phyloP scores from a whole-genome alignment of 2,113 vertebrate species.

The Aptenodytes forsteri region DNA sequence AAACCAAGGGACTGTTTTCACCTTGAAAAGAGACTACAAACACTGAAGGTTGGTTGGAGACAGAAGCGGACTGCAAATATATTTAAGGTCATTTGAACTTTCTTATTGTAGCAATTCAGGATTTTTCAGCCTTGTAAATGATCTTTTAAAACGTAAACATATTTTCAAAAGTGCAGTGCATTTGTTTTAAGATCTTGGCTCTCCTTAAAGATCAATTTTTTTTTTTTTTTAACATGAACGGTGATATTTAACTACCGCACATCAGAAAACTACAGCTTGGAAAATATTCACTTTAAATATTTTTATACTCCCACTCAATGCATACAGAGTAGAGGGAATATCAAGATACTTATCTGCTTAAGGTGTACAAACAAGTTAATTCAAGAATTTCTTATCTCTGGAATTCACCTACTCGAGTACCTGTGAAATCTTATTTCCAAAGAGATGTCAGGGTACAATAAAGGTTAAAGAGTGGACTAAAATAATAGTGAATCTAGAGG shows the following conservation, averaged over 20 bases:
- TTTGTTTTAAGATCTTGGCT: conserved; percentile 33
- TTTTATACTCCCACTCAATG: conserved; percentile 52
- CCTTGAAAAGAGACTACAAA: conserved; percentile 71
- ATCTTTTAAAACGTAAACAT: not conserved
- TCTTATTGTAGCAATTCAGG: not conserved
- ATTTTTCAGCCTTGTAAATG: conserved; percentile 35
- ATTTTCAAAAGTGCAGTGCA: not conserved
- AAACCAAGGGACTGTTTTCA: conserved; percentile 79
- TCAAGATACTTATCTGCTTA: conserved; percentile 63
- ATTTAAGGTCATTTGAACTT: conserved; percentile 62
- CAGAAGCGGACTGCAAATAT: conserved; percentile 52
- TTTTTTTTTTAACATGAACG: not conserved
- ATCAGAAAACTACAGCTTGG: not conserved
- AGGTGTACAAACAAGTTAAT: conserved; percentile 67
- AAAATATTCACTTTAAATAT: conserved; percentile 38
- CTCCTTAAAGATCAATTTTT: not conserved
- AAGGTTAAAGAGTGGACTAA: not conserved
- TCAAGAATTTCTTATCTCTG: conserved; percentile 68
- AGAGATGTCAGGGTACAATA: not conserved
- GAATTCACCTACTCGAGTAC: conserved; percentile 67
- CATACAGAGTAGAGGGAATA: conserved; percentile 46
- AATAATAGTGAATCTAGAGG: not conserved
- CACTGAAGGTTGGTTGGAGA: conserved; percentile 34
- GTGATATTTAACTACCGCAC: not conserved
- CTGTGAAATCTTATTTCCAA: conserved; percentile 62